These are phyloP conservation scores for Drosophila trapezifrons DNA, from an alignment of 1,140 invertebrate genomes.

Conservation along the genomic window DNA sequence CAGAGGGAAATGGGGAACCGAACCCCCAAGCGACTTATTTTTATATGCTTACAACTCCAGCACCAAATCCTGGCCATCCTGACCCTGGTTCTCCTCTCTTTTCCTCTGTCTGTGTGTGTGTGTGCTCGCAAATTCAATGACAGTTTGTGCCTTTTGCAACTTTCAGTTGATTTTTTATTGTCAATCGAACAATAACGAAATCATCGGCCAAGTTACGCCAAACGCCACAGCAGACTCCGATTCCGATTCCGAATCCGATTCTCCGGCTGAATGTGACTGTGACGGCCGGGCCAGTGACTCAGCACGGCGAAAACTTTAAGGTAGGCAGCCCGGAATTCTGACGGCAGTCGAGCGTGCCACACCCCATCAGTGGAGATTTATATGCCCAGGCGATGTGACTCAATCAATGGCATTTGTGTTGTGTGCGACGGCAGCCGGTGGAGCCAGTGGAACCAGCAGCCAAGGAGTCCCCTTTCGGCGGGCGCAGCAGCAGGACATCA, in stretches of 20 bases:
- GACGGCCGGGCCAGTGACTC: conserved; percentile 6
- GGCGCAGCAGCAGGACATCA: conserved; percentile 60
- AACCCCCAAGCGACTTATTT: conserved; percentile 68
- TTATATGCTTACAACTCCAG: conserved; percentile 70
- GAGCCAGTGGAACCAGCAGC: not conserved
- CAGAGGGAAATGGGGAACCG: not conserved
- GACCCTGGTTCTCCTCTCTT: conserved; percentile 11
- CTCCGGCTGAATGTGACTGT: conserved; percentile 12
- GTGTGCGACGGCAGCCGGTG: conserved; percentile 54
- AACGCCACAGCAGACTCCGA: conserved; percentile 60
- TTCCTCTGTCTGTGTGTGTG: conserved; percentile 7
- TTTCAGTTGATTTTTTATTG: conserved; percentile 83
- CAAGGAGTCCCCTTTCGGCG: conserved; percentile 8
- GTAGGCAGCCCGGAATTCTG: conserved; percentile 63
- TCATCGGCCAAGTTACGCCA: conserved; percentile 80
- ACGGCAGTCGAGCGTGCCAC: conserved; percentile 59
- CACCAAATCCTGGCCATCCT: conserved; percentile 17
- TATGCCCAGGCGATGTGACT: conserved; percentile 81
- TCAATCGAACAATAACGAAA: conserved; percentile 83
- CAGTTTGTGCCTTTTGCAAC: conserved; percentile 77
- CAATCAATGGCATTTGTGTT: conserved; percentile 82
- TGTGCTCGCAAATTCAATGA: conserved; percentile 66
- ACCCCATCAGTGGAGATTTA: conserved; percentile 80
- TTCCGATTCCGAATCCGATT: conserved; percentile 9
- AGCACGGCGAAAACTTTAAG: conserved; percentile 79